Conservation (phyloP, 2,797 vertebrate genomes). For the Clarias platycephalus region DNA sequence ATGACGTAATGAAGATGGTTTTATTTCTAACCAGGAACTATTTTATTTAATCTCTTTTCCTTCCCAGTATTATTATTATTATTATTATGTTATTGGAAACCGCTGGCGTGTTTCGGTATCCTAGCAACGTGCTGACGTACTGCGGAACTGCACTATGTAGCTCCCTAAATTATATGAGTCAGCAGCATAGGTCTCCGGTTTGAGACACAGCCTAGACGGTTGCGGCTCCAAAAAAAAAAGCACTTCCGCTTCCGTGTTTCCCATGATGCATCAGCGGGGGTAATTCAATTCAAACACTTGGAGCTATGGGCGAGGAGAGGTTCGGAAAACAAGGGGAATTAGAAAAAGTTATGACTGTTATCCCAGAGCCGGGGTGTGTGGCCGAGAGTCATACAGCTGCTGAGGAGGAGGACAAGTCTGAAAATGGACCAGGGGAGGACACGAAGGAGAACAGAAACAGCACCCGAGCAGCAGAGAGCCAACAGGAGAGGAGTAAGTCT, state of each 20-base stretch:
- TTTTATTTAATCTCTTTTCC: not conserved
- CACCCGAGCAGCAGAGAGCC: not conserved
- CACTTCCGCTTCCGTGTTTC: constrained; percentile 49
- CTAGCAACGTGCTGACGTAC: not conserved
- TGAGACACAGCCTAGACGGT: not conserved
- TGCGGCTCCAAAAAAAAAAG: too few relatives aligned
- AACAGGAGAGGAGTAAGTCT: not conserved
- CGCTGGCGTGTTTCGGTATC: not conserved
- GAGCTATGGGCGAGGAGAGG: constrained; percentile 58
- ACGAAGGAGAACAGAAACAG: constrained; percentile 58
- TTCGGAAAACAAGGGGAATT: not conserved
- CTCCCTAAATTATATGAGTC: not conserved
- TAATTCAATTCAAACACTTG: constrained; percentile 67
- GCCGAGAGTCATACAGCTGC: not conserved
- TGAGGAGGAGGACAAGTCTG: not conserved
- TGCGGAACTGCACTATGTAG: not conserved
- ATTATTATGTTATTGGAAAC: not conserved
- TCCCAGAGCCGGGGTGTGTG: not conserved
- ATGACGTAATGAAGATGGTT: not conserved
- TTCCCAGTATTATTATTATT: not conserved
- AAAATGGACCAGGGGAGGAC: not conserved
- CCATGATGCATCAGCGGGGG: constrained; percentile 70
- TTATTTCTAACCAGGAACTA: not conserved
- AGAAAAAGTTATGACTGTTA: constrained; percentile 3
- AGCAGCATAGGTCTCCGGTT: not conserved